phyloP scores from a whole-genome alignment of 2,888 invertebrate genomes.

The Clitarchus hookeri region DNA sequence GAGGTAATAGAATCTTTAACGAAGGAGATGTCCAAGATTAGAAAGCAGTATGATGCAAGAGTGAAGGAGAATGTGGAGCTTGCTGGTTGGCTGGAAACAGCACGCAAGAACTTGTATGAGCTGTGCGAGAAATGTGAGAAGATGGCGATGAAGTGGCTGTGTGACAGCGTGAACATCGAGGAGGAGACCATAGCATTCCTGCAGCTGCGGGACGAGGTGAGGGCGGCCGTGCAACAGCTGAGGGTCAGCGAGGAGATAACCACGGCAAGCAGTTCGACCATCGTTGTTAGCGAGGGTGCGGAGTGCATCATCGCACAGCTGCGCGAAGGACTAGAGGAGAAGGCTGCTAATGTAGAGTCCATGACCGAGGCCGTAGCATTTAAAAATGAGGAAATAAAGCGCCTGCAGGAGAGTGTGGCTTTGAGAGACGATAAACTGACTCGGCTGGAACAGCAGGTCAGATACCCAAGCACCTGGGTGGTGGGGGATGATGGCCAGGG shows the following conservation, averaged over 20 bases:
- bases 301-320: background rate
- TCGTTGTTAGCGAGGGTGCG: too few species aligned
- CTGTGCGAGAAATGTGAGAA: slow-evolving; percentile 46
- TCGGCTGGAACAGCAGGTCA: background rate
- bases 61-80: slow-evolving; percentile 43
- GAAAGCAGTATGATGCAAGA: slow-evolving; percentile 37
- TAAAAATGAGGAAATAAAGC: background rate
- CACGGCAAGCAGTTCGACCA: too few species aligned
- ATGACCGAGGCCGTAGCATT: background rate
- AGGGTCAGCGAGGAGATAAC: too few species aligned
- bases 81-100: slow-evolving; percentile 40
- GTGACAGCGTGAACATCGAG: background rate
- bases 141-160: slow-evolving; percentile 43
- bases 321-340: background rate
- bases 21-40: slow-evolving; percentile 43
- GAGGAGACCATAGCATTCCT: background rate
- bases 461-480: background rate
- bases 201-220: background rate
- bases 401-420: background rate
- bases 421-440: background rate
- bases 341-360: background rate
- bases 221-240: too few species aligned
- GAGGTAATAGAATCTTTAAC: slow-evolving; percentile 49
- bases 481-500: background rate
- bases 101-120: slow-evolving; percentile 41